Conservation (phyloP, 1,140 invertebrate genomes). For the Drosophila bipectinata region DNA sequence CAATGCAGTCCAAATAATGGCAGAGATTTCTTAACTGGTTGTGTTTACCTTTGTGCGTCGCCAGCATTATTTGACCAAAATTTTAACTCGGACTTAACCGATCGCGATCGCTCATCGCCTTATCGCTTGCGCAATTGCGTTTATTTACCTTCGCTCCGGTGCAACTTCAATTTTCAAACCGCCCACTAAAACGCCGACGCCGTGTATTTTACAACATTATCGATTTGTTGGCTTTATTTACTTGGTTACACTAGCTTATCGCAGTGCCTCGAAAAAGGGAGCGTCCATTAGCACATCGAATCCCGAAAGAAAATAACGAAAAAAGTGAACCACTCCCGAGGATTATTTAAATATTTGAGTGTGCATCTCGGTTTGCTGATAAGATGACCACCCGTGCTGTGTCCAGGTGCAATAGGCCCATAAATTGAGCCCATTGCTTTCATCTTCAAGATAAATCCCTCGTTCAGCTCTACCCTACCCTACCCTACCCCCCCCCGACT, state of each 20-base stretch:
- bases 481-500: background rate
- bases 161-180: conserved; percentile 6
- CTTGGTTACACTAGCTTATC: conserved; percentile 54
- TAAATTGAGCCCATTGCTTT: conserved; percentile 5
- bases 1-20: conserved; percentile 50
- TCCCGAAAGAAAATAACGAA: background rate
- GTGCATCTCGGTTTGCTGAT: conserved; percentile 20
- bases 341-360: conserved; percentile 64
- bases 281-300: conserved; percentile 63
- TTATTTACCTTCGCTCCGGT: conserved; percentile 33
- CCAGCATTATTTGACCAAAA: conserved; percentile 59
- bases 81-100: conserved; percentile 30
- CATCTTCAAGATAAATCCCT: background rate
- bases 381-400: conserved; percentile 61
- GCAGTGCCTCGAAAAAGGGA: conserved; percentile 28
- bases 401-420: conserved; percentile 62
- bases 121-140: conserved; percentile 56
- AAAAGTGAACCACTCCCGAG: conserved; percentile 18
- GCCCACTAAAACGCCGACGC: conserved; percentile 48
- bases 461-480: background rate
- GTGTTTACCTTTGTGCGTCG: conserved; percentile 46
- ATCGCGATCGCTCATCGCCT: conserved; percentile 47
- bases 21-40: conserved; percentile 35
- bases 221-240: conserved; percentile 49
- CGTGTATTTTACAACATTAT: conserved; percentile 61